Percentiles rank a stretch among this genome's conserved stretches.
Conservation (phyloP, 2,888 invertebrate genomes). For the Cabera pusaria region DNA sequence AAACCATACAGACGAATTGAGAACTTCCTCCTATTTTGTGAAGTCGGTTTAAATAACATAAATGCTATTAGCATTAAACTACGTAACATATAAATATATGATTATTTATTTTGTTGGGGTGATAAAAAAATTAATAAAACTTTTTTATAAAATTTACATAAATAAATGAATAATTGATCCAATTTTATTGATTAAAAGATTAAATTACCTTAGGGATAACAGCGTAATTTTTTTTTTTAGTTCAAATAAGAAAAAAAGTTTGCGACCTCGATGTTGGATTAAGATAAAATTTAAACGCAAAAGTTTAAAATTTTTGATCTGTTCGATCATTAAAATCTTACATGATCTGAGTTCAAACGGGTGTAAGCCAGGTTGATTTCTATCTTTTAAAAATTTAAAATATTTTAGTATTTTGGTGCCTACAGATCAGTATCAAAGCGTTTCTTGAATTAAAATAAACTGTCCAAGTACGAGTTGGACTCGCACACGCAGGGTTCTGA, state of each 20-base stretch:
- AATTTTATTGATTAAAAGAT: constrained; percentile 84
- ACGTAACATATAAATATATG: no score
- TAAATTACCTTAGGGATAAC: constrained; percentile 93
- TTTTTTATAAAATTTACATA: constrained; percentile 67
- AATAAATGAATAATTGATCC: constrained; percentile 80
- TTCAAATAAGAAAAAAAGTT: constrained; percentile 88
- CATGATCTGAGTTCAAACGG: constrained; percentile 96
- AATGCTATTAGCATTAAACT: no score
- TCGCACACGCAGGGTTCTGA: no score
- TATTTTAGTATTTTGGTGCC: no score
- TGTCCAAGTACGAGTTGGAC: no score
- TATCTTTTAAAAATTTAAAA: constrained; percentile 92
- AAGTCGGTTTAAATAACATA: no score
- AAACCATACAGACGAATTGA: no score
- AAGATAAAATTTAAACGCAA: constrained; percentile 87
- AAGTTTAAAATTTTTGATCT: constrained; percentile 87
- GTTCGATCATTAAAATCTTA: constrained; percentile 93
- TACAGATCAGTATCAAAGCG: no score
- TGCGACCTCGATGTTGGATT: constrained; percentile 96
- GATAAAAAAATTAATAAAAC: constrained; percentile 84
- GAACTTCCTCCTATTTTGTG: no score
- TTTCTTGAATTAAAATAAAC: no score
- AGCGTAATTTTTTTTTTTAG: constrained; percentile 91
- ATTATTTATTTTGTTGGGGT: constrained; percentile 85
- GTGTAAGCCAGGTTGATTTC: constrained; percentile 93